These are phyloP conservation scores for Lagopus muta DNA, from an alignment of 2,113 vertebrate species.

Conservation along the genomic window DNA sequence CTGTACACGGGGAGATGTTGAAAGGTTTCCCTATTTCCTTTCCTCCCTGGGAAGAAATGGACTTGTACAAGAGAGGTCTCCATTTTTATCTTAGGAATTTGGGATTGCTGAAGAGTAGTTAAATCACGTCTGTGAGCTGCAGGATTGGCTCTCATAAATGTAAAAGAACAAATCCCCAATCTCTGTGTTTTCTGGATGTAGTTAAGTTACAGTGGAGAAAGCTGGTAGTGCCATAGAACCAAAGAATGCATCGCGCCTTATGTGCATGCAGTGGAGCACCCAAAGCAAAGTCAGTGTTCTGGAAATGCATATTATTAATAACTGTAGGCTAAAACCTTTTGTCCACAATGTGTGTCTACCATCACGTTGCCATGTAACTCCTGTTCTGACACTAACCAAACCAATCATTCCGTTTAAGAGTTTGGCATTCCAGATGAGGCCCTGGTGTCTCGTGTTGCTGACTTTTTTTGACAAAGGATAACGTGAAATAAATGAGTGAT, in stretches of 20 bases:
- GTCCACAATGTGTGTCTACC: rapidly evolving
- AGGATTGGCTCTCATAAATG: background rate
- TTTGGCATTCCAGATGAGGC: background rate
- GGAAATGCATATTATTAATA: background rate
- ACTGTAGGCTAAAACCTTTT: background rate
- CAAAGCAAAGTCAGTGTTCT: background rate
- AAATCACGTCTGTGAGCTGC: background rate
- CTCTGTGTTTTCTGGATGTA: background rate
- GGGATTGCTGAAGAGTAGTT: background rate
- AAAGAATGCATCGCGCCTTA: background rate
- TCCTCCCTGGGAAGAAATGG: conserved; percentile 58
- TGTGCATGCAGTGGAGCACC: background rate
- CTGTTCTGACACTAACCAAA: background rate
- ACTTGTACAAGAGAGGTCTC: conserved; percentile 28
- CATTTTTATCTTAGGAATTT: conserved; percentile 9
- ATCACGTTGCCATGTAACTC: background rate
- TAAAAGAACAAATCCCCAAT: background rate
- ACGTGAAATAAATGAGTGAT: rapidly evolving
- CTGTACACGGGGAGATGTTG: conserved; percentile 7
- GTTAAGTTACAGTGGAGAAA: background rate
- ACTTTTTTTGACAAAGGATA: background rate
- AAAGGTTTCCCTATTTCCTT: conserved; percentile 55
- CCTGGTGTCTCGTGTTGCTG: background rate
- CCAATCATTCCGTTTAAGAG: background rate
- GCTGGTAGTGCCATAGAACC: background rate